Evolutionary conservation across 2,888 invertebrate genomes (phyloP), one percentile per base, ranked within the genome.

Genomic region (Sinodicranocentrus sp.): DNA sequence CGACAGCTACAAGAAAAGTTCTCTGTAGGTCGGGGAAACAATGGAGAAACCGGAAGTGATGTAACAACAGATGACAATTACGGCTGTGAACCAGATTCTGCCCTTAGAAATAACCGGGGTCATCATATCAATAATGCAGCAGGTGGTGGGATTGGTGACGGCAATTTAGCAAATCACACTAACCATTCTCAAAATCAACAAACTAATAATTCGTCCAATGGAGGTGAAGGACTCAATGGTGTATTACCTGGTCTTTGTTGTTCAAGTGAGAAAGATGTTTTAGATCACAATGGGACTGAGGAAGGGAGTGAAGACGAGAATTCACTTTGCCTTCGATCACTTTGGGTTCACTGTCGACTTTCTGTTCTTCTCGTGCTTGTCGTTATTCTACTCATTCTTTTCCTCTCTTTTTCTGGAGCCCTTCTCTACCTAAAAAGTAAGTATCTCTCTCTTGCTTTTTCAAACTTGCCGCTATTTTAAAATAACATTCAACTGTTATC

Each of bases 381-480:
- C 48, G 84, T 84, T 26, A 73, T 84, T 43, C 85, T 87, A 23
- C 85, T 87, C 73, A 85, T 86, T 75, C 76, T 88, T 33, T 88
- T 88, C 52, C 76, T 88, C n/a, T 83, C 85, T 63, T 87, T 87
- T 61, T 88, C 88, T 44, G 88, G 86, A 57, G 86, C 84, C 83
- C 86, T 88, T 70, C 84, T 88, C 73, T 88, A 88, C 72, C 85
- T 83, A 67, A 88, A 87, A 86, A 87, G 88, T 88, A 86, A 87
- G 88, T 26, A 44, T n/a, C 19, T 17, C 19, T 23, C 25, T 15
- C 28, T 65, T 28, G n/a, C n/a, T n/a, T n/a, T n/a, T n/a, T n/a
- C n/a, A n/a, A n/a, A n/a, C n/a, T n/a, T n/a, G n/a, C n/a, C n/a
- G n/a, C n/a, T n/a, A 65, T n/a, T 15, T 65, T 33, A 28, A 10